A percentile compares a stretch with the other conserved stretches of the same genome.
Conservation (phyloP, 2,888 invertebrate genomes). For the Abrostola triplasia region DNA sequence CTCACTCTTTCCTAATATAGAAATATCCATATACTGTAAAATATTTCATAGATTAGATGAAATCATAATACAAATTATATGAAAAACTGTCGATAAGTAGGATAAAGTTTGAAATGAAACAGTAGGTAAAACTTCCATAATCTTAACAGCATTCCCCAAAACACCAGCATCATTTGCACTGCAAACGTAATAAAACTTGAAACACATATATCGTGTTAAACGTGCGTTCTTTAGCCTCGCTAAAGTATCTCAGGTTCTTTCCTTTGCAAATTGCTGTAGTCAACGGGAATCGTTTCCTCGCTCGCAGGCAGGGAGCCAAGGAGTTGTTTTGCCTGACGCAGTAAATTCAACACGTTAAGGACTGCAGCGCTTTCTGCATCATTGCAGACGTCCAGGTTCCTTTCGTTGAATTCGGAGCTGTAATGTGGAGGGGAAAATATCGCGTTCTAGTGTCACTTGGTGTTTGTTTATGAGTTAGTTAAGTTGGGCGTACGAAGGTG, state of each 20-base stretch:
- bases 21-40: too few relatives aligned
- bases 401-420: not conserved
- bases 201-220: not conserved
- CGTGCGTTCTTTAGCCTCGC: not conserved
- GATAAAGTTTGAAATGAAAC: too few relatives aligned
- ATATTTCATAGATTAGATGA: too few relatives aligned
- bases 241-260: constrained; percentile 19
- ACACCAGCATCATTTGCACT: too few relatives aligned
- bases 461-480: constrained; percentile 4
- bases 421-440: constrained; percentile 1
- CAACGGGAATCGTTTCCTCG: constrained; percentile 36
- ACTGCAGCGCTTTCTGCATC: constrained; percentile 21
- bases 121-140: too few relatives aligned
- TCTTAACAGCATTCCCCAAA: too few relatives aligned
- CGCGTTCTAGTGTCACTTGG: too few relatives aligned
- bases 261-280: constrained; percentile 38
- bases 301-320: constrained; percentile 47
- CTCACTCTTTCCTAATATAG: too few relatives aligned
- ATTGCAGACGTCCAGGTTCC: not conserved
- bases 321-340: constrained; percentile 34
- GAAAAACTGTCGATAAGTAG: too few relatives aligned
- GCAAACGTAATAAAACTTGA: not conserved
- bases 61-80: too few relatives aligned
- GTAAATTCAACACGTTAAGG: constrained; percentile 45
- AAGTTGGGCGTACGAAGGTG: constrained; percentile 22